These are phyloP conservation scores for Fragum fragum DNA, from an alignment of 2,888 invertebrate species.

Conservation along the genomic window DNA sequence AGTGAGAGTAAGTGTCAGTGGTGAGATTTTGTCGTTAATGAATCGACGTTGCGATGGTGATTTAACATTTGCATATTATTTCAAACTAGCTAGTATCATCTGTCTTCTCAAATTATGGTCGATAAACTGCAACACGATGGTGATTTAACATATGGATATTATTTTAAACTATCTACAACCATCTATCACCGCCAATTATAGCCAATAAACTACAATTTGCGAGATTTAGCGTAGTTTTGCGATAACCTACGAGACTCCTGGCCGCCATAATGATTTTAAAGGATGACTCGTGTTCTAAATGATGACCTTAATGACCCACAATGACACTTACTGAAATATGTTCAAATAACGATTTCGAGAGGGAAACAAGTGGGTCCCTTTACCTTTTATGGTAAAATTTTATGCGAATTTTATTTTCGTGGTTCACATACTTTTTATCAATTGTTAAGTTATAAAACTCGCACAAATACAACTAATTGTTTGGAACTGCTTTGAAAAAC, in stretches of 20 bases:
- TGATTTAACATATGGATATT: neutral
- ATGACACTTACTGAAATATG: constrained; percentile 1
- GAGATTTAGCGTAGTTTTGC: neutral
- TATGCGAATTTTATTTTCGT: neutral
- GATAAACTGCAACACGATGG: neutral
- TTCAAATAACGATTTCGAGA: neutral
- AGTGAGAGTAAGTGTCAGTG: neutral
- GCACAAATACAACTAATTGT: no score
- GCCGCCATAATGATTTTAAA: constrained; percentile 6
- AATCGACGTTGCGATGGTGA: neutral
- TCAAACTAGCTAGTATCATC: neutral
- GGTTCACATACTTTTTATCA: constrained; percentile 3
- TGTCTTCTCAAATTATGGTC: neutral
- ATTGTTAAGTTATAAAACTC: neutral
- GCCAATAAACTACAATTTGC: neutral
- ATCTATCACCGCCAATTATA: neutral
- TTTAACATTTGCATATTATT: neutral
- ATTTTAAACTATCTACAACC: neutral
- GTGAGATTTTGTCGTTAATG: neutral
- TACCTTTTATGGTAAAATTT: neutral
- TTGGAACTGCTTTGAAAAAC: no score
- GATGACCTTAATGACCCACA: neutral
- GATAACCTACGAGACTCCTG: neutral
- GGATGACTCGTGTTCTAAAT: neutral
- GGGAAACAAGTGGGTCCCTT: neutral